Evolutionary conservation across 1,140 invertebrate genomes (phyloP), one percentile per base, ranked within the genome.

Genomic region (Cepaea nemoralis): DNA sequence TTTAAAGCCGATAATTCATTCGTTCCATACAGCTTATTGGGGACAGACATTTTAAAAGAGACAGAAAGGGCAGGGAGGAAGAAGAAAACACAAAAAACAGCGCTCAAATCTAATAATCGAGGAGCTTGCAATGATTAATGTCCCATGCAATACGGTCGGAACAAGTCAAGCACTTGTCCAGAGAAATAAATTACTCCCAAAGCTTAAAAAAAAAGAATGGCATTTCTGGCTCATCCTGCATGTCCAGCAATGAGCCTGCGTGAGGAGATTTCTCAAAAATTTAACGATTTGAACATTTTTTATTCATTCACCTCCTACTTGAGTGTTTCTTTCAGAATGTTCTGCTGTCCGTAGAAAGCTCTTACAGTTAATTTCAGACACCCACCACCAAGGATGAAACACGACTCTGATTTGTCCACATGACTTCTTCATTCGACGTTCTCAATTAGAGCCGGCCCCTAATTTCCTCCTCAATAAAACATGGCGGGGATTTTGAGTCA

Each of bases 331-430:
- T 31, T 63, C 59, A 63, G 59, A 63, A 63, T 63, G 59, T 63
- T 6, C n/a, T 63, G 6, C n/a, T 31, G 27, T 16, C 27, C 59
- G 16, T 31, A 8, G 59, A 63, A 31, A 63, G 59, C 59, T 63
- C 59, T 63, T 27, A 63, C 59, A 63, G 5, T 31, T 63, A 63
- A 63, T 31, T 63, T 63, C 59, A 31, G 59, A 31, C n/a, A 63
- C 59, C 59, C 59, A 8, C 59, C 50, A 55, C 50, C 50, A 55
- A 55, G 16, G 19, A 10, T 31, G 59, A 31, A 27, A 27, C 59
- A 63, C 59, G 59, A 63, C 27, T 63, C n/a, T 63, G 59, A 63
- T 63, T 63, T 63, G 59, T 63, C 59, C 59, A 63, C 59, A 63
- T 63, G 59, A 63, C 59, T 63, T 63, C 59, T 63, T 63, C 59